phyloP scores from a whole-genome alignment of 2,113 vertebrate genomes.

The Puma concolor region DNA sequence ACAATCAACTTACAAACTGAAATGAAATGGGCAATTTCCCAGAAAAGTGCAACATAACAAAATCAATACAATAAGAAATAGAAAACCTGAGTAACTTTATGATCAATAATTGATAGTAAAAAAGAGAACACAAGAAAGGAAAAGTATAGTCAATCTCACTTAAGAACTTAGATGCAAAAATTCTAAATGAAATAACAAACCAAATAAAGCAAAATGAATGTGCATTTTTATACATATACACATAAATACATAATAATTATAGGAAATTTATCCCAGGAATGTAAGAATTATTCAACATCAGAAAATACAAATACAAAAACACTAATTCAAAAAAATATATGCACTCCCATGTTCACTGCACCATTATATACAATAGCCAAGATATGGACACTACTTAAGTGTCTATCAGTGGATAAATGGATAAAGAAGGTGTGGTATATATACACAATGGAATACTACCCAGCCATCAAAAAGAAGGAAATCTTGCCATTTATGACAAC shows the following conservation, averaged over 20 bases:
- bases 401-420: not conserved
- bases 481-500: not conserved
- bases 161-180: slow-evolving; percentile 1
- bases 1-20: not conserved
- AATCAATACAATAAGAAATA: not conserved
- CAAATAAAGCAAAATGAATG: not conserved
- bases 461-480: not conserved
- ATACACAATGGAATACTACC: not conserved
- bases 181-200: slow-evolving; percentile 20
- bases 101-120: slow-evolving; percentile 16
- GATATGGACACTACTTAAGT: not conserved
- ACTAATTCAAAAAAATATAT: not conserved
- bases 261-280: slow-evolving; percentile 22
- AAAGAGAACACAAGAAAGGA: not conserved
- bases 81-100: not conserved
- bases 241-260: not conserved
- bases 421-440: not conserved
- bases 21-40: not conserved
- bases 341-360: not conserved
- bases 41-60: not conserved
- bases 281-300: not conserved
- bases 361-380: not conserved
- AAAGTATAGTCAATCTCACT: not conserved
- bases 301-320: slow-evolving; percentile 8
- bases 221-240: not conserved